Conservation (phyloP, 2,113 vertebrate genomes). For the Riparia riparia region DNA sequence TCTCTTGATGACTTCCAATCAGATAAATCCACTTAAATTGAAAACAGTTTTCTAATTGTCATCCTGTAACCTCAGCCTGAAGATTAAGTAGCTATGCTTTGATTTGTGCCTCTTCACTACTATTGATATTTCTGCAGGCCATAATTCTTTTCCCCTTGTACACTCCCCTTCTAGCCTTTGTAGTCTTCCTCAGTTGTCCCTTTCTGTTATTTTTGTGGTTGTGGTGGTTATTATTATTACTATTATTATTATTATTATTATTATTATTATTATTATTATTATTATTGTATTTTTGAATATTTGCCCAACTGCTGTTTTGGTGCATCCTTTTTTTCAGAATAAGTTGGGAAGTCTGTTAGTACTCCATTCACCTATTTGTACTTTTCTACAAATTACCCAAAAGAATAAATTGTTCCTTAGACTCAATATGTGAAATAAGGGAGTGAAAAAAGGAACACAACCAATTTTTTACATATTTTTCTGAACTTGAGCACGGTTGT, state of each 20-base stretch:
- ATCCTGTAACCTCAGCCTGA: background rate
- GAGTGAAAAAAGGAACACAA: fast-evolving
- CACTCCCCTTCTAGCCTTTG: background rate
- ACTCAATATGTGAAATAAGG: background rate
- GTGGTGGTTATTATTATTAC: background rate
- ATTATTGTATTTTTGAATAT: background rate
- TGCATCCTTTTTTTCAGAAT: background rate
- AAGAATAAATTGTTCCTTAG: background rate
- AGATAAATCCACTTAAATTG: background rate
- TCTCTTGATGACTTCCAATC: background rate
- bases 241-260: background rate
- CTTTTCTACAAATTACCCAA: background rate
- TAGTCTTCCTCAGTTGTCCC: background rate
- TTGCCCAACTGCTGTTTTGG: background rate
- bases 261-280: background rate
- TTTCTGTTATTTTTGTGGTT: background rate
- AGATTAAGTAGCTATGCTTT: background rate
- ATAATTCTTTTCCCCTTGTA: background rate
- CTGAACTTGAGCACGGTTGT: fast-evolving
- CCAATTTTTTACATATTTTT: background rate
- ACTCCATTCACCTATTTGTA: background rate
- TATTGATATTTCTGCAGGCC: background rate
- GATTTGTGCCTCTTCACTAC: background rate
- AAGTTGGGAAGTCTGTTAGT: background rate
- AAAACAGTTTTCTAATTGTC: background rate